A percentile compares a stretch with the other conserved stretches of the same genome.
phyloP scores from a whole-genome alignment of 2,113 vertebrate species.

The Oenanthe oenanthe region DNA sequence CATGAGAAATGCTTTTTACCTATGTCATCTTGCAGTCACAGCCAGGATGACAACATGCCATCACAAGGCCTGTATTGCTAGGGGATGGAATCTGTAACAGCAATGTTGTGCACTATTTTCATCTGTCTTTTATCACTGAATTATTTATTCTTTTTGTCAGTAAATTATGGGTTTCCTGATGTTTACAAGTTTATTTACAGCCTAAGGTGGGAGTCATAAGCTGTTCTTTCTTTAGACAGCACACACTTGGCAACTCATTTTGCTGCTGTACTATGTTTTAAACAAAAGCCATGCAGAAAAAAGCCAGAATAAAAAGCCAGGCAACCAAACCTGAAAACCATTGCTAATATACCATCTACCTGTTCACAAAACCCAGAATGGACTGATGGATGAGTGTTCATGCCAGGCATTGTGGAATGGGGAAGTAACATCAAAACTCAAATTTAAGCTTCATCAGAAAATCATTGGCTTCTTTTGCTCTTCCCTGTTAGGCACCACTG shows the following conservation, averaged over 20 bases:
- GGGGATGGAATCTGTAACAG: not conserved
- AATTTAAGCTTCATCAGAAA: not conserved
- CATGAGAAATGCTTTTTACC: not conserved
- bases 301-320: not conserved
- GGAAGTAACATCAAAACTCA: not conserved
- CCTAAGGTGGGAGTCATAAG: not conserved
- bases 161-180: not conserved
- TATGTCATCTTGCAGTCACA: not conserved
- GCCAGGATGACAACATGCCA: not conserved
- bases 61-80: not conserved
- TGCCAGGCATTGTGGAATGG: not conserved
- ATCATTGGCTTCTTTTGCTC: not conserved
- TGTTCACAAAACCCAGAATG: not conserved
- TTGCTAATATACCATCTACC: not conserved
- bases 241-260: not conserved
- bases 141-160: constrained; percentile 7
- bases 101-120: not conserved
- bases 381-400: not conserved
- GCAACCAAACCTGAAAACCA: not conserved
- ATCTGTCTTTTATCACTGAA: not conserved
- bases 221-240: not conserved
- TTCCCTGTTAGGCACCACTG: not conserved
- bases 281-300: not conserved
- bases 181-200: constrained; percentile 15
- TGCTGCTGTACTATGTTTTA: not conserved